Evolutionary conservation across 2,888 invertebrate species (phyloP).

Genomic region (Dusona sp.): DNA sequence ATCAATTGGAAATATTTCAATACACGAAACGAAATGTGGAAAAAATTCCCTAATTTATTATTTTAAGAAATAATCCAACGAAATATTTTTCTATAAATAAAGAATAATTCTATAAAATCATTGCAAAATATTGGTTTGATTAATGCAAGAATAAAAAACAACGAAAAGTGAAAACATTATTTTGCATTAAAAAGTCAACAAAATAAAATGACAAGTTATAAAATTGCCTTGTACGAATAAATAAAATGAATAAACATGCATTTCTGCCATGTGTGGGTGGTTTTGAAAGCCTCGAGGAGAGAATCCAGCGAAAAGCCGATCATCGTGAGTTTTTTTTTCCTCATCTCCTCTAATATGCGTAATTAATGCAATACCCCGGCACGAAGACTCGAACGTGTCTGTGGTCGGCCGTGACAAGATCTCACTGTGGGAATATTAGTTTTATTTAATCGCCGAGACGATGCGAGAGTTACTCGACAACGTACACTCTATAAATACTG

Average conservation of each 20-base stretch:
- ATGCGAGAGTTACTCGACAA: conserved; percentile 21
- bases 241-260: conserved; percentile 2
- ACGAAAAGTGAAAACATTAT: no score
- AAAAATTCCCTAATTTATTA: no score
- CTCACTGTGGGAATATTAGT: conserved; percentile 44
- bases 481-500: conserved; percentile 44
- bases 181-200: no score
- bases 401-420: conserved; percentile 69
- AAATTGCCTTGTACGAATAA: no score
- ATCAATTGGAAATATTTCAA: neutral
- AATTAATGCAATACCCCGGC: conserved; percentile 79
- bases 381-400: conserved; percentile 65
- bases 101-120: no score
- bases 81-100: no score
- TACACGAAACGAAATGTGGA: no score
- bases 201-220: no score
- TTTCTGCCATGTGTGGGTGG: conserved; percentile 72
- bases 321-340: conserved; percentile 8
- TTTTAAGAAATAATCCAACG: no score
- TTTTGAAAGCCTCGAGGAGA: neutral
- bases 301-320: conserved; percentile 48
- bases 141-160: no score
- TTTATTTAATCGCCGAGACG: conserved; percentile 38
- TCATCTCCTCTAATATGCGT: conserved; percentile 75
- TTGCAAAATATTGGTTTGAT: no score